These are phyloP conservation scores for Trichonephila inaurata DNA, from an alignment of 1,140 invertebrate genomes.

Conservation along the genomic window DNA sequence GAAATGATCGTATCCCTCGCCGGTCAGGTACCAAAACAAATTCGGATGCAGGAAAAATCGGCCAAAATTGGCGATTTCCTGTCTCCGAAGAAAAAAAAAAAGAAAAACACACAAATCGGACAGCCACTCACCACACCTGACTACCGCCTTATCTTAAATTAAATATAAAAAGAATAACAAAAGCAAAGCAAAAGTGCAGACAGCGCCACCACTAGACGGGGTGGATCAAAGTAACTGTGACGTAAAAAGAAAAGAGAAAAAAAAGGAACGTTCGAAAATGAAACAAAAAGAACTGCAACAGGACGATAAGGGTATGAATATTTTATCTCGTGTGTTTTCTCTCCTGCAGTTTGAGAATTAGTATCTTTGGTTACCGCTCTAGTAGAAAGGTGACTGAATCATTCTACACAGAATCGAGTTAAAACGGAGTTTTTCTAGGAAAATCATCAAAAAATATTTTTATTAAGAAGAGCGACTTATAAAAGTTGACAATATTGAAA, in stretches of 20 bases:
- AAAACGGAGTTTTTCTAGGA: too few species aligned
- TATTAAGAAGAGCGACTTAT: too few species aligned
- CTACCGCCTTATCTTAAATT: conserved; percentile 16
- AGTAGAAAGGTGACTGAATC: too few species aligned
- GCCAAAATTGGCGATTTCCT: conserved; percentile 71
- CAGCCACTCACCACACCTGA: conserved; percentile 54
- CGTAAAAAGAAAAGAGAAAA: neutral
- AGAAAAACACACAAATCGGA: neutral
- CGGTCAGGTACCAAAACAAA: conserved; percentile 55
- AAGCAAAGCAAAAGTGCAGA: conserved; percentile 3
- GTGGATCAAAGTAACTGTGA: conserved; percentile 44
- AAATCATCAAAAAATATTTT: too few species aligned
- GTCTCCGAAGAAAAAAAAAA: neutral
- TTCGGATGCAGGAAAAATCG: conserved; percentile 64
- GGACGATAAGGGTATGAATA: conserved; percentile 42
- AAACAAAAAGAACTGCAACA: conserved; percentile 27
- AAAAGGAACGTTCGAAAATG: neutral
- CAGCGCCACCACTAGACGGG: conserved; percentile 20
- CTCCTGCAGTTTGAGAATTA: neutral
- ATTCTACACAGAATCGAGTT: too few species aligned
- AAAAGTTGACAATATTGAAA: too few species aligned
- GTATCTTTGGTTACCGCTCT: too few species aligned
- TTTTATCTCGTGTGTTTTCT: conserved; percentile 1
- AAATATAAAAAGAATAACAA: conserved; percentile 47
- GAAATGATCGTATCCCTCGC: conserved; percentile 24